Base-by-base conservation (phyloP, 2,888 invertebrate genomes). In the Pollenia amentaria region DNA sequence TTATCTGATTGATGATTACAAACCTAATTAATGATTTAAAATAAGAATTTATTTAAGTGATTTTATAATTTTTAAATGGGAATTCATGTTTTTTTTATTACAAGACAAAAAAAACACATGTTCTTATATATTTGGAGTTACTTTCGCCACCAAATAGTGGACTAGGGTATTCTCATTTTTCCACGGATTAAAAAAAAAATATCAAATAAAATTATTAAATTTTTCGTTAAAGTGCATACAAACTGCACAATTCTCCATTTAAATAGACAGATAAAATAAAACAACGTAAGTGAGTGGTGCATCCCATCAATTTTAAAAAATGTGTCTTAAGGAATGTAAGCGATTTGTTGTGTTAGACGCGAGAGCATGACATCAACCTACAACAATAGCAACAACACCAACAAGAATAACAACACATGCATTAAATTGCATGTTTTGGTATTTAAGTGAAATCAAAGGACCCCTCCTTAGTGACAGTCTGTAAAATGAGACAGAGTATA, bases 241-340 rank as follows among this genome's bases (percentile, higher is more conserved):
- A 18, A 46, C 18, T 62, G 44, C 57, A 51, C 62, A 75, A 60
- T 70, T 48, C 46, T 73, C 40, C 51, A 29, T 65, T 46, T 8
- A 57, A 79, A 79, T 75, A 64, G 42, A 46, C 48, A 76, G 55
- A 14, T 7, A 29, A 46, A 57, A 29, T 9, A 44, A 46, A 29
- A 55, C 11, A 51, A 53, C 29, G 29, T 29, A 55, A 12, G 11
- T 81, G 55, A 85, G 76, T 44, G 77, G 70, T 79, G 69, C 91
- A 91, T 90, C 91, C 90, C 91, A 91, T 92, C 92, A 90, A 91
- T 91, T 91, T 88, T 84, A 91, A 88, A 89, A 90, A 90, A 90
- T 90, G 89, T 90, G 85, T 89, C 88, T 88, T 55, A 83, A 89
- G 88, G 89, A 89, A 90, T 90, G 90, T 89, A 89, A 91, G 89